A percentile compares a stretch with the other conserved stretches of the same genome.
Conservation (phyloP, 1,140 invertebrate species). For the Hyles vespertilio region DNA sequence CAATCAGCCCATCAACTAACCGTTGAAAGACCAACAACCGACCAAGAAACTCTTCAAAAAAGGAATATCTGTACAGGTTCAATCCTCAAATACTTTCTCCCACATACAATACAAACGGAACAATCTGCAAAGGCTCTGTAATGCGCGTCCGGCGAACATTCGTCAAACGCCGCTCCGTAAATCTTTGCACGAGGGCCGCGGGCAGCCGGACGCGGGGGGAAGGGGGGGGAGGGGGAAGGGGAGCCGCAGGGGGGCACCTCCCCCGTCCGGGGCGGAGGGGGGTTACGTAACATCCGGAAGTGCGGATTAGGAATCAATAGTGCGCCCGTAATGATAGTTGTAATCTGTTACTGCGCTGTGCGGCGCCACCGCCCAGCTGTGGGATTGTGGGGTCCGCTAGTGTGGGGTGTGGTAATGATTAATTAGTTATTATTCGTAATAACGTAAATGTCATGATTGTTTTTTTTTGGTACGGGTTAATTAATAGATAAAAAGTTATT, state of each 20-base stretch:
- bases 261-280: constrained; percentile 18
- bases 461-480: too few species aligned
- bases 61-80: too few species aligned
- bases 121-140: constrained; percentile 34
- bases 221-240: constrained; percentile 18
- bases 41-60: too few species aligned
- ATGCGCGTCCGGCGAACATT: constrained; percentile 49
- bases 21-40: too few species aligned
- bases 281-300: constrained; percentile 71
- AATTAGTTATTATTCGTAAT: too few species aligned
- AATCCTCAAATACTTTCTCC: too few species aligned
- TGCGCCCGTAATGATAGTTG: constrained; percentile 72
- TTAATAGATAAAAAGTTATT: too few species aligned
- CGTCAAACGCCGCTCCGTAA: constrained; percentile 55
- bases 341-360: constrained; percentile 62
- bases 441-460: too few species aligned
- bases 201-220: constrained; percentile 9
- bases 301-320: constrained; percentile 76
- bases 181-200: constrained; percentile 37
- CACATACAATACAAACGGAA: constrained; percentile 13
- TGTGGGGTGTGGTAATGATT: too few species aligned
- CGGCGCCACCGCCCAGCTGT: constrained; percentile 15
- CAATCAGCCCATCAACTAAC: too few species aligned
- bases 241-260: constrained; percentile 11
- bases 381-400: too few species aligned